phyloP scores from a whole-genome alignment of 1,140 invertebrate species.

The Galleria mellonella region DNA sequence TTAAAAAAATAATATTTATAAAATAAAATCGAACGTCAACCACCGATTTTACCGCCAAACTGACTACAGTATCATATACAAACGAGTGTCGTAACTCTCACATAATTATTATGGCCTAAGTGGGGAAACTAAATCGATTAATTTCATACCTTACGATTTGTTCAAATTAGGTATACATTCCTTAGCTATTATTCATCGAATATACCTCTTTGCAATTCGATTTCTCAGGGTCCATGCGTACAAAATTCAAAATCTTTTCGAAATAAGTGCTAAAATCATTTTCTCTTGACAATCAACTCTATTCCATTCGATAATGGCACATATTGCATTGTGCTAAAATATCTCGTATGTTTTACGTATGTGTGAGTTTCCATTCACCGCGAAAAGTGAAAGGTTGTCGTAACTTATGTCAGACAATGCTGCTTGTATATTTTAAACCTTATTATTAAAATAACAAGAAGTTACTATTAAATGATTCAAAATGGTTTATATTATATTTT shows the following conservation, averaged over 20 bases:
- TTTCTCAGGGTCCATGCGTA: slow-evolving; percentile 9
- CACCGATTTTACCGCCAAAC: slow-evolving; percentile 50
- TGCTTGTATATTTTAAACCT: no score
- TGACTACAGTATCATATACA: slow-evolving; percentile 23
- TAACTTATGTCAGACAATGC: background rate
- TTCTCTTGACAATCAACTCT: background rate
- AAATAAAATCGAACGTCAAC: slow-evolving; percentile 27
- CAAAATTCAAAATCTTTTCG: slow-evolving; percentile 17
- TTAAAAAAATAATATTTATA: slow-evolving; percentile 6
- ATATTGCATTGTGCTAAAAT: background rate
- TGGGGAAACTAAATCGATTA: slow-evolving; percentile 1
- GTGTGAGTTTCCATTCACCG: slow-evolving; percentile 45
- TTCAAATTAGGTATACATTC: slow-evolving; percentile 23
- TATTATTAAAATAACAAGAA: no score
- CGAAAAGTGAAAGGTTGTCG: slow-evolving; percentile 1
- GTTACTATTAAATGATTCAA: no score
- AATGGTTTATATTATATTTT: no score
- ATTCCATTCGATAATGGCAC: background rate
- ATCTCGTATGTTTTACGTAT: slow-evolving; percentile 3
- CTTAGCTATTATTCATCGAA: slow-evolving; percentile 17
- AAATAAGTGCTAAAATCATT: background rate
- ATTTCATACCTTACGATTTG: slow-evolving; percentile 17
- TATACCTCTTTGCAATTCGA: slow-evolving; percentile 2
- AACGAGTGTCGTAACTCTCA: slow-evolving; percentile 19
- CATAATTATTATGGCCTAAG: background rate